These are phyloP conservation scores for Genyomyrus donnyi DNA, from an alignment of 2,113 vertebrate genomes.

Conservation along the genomic window DNA sequence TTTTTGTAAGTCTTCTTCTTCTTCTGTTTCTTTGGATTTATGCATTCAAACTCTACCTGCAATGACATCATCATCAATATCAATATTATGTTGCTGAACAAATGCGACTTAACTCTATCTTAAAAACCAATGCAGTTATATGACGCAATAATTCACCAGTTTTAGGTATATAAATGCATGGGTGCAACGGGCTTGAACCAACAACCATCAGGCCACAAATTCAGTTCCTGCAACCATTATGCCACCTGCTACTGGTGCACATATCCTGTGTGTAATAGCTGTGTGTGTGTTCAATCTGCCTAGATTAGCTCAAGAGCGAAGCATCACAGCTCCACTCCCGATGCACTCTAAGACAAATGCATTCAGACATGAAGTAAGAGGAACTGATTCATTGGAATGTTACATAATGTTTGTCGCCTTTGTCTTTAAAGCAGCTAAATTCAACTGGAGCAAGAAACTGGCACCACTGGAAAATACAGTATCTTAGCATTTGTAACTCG, in stretches of 20 bases:
- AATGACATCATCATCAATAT: not conserved
- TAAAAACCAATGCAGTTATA: not conserved
- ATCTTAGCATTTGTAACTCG: not conserved
- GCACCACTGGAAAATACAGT: not conserved
- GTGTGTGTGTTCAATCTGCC: not conserved
- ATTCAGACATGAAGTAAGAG: not conserved
- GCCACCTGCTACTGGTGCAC: not conserved
- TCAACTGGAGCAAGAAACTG: not conserved
- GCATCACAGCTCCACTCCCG: not conserved
- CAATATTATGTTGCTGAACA: not conserved
- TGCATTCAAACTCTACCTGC: conserved; percentile 93
- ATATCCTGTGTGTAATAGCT: not conserved
- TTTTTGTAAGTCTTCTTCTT: conserved; percentile 97
- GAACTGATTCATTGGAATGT: not conserved
- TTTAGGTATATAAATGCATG: not conserved
- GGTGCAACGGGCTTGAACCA: not conserved
- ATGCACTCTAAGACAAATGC: not conserved
- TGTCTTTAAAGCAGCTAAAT: not conserved
- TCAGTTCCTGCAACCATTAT: not conserved
- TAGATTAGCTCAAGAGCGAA: not conserved
- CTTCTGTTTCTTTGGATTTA: conserved; percentile 96
- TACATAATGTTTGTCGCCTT: not conserved
- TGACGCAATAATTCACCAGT: not conserved
- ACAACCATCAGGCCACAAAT: not conserved
- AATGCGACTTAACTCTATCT: not conserved